Evolutionary conservation across 2,797 vertebrate genomes (phyloP).

Genomic region (Xiphorhynchus erythropygius): DNA sequence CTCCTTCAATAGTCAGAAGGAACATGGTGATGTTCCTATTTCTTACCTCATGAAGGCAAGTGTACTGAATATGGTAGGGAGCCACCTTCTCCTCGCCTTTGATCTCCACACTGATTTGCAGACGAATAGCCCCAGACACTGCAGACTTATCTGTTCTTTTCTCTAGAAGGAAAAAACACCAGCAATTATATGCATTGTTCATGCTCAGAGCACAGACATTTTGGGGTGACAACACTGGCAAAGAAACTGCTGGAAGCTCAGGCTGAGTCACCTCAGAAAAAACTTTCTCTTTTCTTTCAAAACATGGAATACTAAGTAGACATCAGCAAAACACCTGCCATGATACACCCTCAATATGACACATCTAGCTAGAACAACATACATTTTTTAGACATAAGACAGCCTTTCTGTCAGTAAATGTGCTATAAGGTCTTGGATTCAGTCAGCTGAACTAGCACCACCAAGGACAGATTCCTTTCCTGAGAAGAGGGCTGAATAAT

Average conservation of each 20-base stretch:
- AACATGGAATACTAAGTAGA: background rate
- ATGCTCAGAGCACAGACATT: background rate
- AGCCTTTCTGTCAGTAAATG: background rate
- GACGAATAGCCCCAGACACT: slow-evolving; percentile 94
- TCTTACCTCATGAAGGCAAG: slow-evolving; percentile 94
- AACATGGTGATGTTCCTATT: background rate
- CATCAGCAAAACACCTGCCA: background rate
- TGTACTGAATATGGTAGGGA: slow-evolving; percentile 97
- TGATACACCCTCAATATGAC: background rate
- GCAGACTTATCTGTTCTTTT: slow-evolving; percentile 98
- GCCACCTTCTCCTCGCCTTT: slow-evolving; percentile 99
- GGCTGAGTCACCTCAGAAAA: background rate
- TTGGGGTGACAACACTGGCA: background rate
- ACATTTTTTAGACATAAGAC: background rate
- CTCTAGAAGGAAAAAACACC: slow-evolving; percentile 78
- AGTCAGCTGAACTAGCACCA: background rate
- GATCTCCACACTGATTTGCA: slow-evolving; percentile 98
- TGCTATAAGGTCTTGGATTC: background rate
- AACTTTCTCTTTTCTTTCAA: background rate
- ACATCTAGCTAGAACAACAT: background rate
- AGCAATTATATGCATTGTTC: background rate
- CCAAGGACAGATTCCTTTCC: background rate
- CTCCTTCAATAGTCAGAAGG: background rate
- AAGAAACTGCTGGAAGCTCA: background rate
- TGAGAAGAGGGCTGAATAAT: background rate